These are phyloP conservation scores for Lemur catta DNA, from an alignment of 2,797 vertebrate genomes.

Conservation along the genomic window DNA sequence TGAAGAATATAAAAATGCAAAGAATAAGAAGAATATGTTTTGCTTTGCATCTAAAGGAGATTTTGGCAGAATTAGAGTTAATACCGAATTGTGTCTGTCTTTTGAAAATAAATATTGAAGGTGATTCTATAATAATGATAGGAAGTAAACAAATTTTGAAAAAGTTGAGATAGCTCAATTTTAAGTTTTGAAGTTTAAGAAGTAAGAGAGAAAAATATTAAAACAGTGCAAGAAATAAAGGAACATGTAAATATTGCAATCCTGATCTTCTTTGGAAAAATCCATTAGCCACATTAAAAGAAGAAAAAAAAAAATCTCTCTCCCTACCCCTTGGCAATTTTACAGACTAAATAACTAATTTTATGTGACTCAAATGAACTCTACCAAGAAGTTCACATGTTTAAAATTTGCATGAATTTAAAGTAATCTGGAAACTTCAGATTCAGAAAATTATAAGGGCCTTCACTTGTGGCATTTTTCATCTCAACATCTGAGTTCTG, in stretches of 20 bases:
- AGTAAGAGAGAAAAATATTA: not conserved
- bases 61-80: not conserved
- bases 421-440: not conserved
- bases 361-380: not conserved
- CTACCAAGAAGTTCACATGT: not conserved
- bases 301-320: not conserved
- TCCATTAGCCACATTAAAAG: not conserved
- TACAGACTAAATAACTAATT: not conserved
- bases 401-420: not conserved
- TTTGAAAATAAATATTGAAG: conserved; percentile 49
- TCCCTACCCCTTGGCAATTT: not conserved
- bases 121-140: not conserved
- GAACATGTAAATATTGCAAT: not conserved
- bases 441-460: not conserved
- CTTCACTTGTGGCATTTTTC: not conserved
- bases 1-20: not conserved
- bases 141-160: not conserved
- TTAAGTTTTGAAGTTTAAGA: not conserved
- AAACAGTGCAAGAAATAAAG: not conserved
- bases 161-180: not conserved
- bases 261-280: not conserved
- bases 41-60: not conserved
- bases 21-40: not conserved
- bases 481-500: not conserved
- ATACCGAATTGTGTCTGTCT: not conserved